Evolutionary conservation across 2,888 invertebrate species (phyloP).

Genomic region (Protophormia terraenovae): DNA sequence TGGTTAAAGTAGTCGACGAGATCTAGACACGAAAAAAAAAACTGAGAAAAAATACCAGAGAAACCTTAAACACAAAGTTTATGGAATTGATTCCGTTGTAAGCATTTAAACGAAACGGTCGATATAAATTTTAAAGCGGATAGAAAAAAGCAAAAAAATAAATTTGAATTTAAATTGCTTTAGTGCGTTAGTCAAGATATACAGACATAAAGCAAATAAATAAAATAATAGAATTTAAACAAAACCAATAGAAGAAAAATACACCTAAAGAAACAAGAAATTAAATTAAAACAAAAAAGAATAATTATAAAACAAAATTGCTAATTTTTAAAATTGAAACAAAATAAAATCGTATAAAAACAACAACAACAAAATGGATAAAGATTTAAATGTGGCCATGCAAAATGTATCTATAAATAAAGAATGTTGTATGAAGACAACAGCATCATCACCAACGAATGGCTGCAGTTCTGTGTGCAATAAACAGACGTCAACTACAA

Average conservation of each 20-base stretch:
- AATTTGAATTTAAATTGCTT: slow-evolving; percentile 28
- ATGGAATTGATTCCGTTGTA: slow-evolving; percentile 76
- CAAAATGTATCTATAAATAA: slow-evolving; percentile 80
- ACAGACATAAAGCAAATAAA: slow-evolving; percentile 41
- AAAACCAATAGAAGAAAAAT: slow-evolving; percentile 71
- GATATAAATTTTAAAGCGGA: slow-evolving; percentile 50
- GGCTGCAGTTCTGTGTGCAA: slow-evolving; percentile 64
- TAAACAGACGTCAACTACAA: slow-evolving; percentile 65
- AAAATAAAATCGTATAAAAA: slow-evolving; percentile 57
- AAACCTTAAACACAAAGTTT: slow-evolving; percentile 58
- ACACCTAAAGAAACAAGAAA: slow-evolving; percentile 55
- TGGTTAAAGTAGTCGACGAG: slow-evolving; percentile 50
- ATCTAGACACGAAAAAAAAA: slow-evolving; percentile 32
- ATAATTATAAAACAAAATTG: slow-evolving; percentile 13
- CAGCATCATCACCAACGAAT: slow-evolving; percentile 50
- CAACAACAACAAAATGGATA: slow-evolving; percentile 75
- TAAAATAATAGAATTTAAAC: too few species aligned
- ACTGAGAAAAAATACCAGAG: slow-evolving; percentile 55
- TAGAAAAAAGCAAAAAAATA: slow-evolving; percentile 52
- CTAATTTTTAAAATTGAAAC: not conserved
- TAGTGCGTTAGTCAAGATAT: slow-evolving; percentile 36
- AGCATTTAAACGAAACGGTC: slow-evolving; percentile 77
- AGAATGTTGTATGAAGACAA: slow-evolving; percentile 62
- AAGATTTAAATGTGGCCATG: slow-evolving; percentile 79
- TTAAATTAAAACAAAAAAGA: slow-evolving; percentile 35